Base-by-base conservation (phyloP, 2,888 invertebrate genomes). In the Elmis aenea region DNA sequence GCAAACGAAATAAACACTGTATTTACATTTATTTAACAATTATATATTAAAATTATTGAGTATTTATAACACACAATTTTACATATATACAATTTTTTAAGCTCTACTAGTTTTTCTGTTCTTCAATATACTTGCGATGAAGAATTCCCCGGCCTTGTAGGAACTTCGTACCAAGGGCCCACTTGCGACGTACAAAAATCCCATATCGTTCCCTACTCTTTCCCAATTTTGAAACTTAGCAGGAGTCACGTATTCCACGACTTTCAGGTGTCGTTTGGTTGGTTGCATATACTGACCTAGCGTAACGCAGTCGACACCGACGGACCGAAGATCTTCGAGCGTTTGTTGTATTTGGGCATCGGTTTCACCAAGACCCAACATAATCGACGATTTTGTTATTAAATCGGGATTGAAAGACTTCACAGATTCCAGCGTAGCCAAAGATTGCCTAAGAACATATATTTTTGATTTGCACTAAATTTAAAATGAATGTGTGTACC, bases 211-310 rank as follows among this genome's bases (percentile, higher is more conserved):
- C 0, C 96, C 97, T 3, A 81, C 69, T 12, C 72, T 67, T 65
- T 93, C 86, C 94, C 94, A 96, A 33, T 81, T 71, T 56, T 84
- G 75, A 64, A 88, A 99, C 68, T 92, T 93, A 44, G 85, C 87
- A 0, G 97, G 97, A 0, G 94, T 95, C 0, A 99, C 90, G 70
- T 97, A 99, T 66, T 99, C 97, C 24, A 83, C 82, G 0, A 95
- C 87, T 71, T 89, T 91, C 13, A 99, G 72, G 66, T 99, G 99
- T 5, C 86, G 76, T 60, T 93, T 96, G 0, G 97, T 99, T 0
- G 99, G 99, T 66, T 99, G 99, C 96, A 99, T 99, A 69, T 99
- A 99, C 61, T 99, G 99, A 0, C 99, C 99, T 3, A 99, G 72
- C 0, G 99, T 99, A 0, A 99, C 67, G 62, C 96, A 96, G 67